Evolutionary conservation across 1,140 invertebrate genomes (phyloP), one percentile per base, ranked within the genome.

Genomic region (Scaptomyza graminum): DNA sequence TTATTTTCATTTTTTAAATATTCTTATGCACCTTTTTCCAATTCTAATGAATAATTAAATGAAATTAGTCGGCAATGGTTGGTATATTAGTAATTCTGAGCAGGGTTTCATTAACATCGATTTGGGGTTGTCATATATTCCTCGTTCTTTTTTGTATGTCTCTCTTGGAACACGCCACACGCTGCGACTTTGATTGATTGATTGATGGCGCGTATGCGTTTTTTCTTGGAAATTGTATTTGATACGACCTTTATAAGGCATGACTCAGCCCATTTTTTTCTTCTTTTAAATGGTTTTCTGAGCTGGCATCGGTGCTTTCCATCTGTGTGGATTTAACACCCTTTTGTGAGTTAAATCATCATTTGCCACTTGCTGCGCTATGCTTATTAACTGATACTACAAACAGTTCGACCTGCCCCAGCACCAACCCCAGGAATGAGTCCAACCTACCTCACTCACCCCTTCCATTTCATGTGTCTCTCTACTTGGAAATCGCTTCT

Each of bases 321-420:
- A 34, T 1, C 37, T 31, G 9, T 39, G 11, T 59, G 37, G 37
- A 18, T 8, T 62, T 18, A 34, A 52, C 57, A 54, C 57, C 50
- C 66, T 47, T 62, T 54, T 41, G 37, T n/a, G 5, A 41, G 37
- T 22, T 63, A 44, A 55, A 63, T 47, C 34, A 59, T 56, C 56
- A 64, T 70, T 34, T 55, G 25, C 37, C 46, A 44, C 22, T 65
- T 57, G 46, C 37, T 68, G 25, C 15, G 41, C 11, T 34, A 46
- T 44, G 66, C 66, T 64, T 72, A 67, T 72, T 80, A 80, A 67
- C 57, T 41, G 55, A 70, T 59, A 60, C 41, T n/a, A 61, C 28
- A 41, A 50, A 28, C 12, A 25, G 47, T 63, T 54, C 28, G 37
- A 51, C 46, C 22, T 50, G 46, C 3, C 12, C 34, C 12, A 13